Evolutionary conservation across 1,140 invertebrate species (phyloP).

Genomic region (Eriosoma lanigerum): DNA sequence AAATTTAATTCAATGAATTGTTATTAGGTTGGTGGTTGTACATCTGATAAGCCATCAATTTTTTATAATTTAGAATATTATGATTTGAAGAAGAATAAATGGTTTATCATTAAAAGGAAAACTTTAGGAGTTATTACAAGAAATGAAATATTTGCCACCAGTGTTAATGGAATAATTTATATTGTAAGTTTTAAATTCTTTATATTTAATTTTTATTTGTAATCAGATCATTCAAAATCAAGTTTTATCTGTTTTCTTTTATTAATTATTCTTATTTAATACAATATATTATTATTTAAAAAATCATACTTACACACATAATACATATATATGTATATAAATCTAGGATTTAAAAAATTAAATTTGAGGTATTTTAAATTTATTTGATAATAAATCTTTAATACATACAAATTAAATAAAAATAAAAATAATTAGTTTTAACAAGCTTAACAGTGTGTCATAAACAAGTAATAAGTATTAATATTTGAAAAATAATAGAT

Average conservation of each 20-base stretch:
- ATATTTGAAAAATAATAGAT: too few species aligned
- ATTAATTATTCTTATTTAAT: too few species aligned
- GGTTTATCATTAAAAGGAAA: neutral
- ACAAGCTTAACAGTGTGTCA: too few species aligned
- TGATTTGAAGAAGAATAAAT: neutral
- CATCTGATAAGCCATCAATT: neutral
- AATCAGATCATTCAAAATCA: neutral
- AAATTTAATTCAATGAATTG: neutral
- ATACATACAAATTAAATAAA: too few species aligned
- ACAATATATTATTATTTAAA: too few species aligned
- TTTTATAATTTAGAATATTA: neutral
- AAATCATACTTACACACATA: neutral
- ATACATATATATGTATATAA: neutral
- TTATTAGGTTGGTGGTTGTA: slow-evolving; percentile 10
- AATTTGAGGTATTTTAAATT: neutral
- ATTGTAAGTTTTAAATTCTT: neutral
- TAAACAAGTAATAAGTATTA: too few species aligned
- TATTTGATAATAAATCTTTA: too few species aligned
- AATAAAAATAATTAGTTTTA: too few species aligned
- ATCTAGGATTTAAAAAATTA: neutral
- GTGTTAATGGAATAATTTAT: slow-evolving; percentile 26
- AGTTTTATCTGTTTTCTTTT: too few species aligned
- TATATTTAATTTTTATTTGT: neutral
- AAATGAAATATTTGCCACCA: neutral
- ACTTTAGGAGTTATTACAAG: neutral